A percentile compares a stretch with the other conserved stretches of the same genome.
Conservation (phyloP, 2,797 vertebrate species). For the Channa striata region DNA sequence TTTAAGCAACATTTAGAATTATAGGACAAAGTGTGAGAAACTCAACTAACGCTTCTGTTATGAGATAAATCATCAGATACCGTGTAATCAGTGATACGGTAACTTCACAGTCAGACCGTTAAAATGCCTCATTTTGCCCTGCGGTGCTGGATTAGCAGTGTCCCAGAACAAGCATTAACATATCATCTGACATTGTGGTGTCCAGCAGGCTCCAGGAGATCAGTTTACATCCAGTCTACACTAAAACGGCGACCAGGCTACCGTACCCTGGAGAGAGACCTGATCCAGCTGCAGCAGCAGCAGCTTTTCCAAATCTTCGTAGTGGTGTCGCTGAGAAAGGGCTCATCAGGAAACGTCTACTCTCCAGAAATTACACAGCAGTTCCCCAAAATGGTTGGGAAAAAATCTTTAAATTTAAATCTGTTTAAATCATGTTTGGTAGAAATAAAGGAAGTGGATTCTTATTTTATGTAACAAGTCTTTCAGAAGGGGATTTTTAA, state of each 20-base stretch:
- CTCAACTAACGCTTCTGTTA: background rate
- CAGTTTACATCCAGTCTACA: slow-evolving; percentile 87
- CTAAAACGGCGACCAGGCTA: slow-evolving; percentile 91
- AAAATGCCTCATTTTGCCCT: slow-evolving; percentile 2
- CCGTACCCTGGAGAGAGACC: slow-evolving; percentile 94
- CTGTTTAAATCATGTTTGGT: no score
- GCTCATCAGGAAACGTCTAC: slow-evolving; percentile 84
- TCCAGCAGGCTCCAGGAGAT: slow-evolving; percentile 77
- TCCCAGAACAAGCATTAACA: slow-evolving; percentile 28
- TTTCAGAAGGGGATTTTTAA: background rate
- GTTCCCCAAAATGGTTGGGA: slow-evolving; percentile 93
- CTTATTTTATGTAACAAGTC: background rate
- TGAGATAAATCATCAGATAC: slow-evolving; percentile 9
- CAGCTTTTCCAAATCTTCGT: slow-evolving; percentile 97
- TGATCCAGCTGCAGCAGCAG: slow-evolving; percentile 96
- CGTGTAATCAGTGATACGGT: background rate
- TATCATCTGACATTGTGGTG: slow-evolving; percentile 42
- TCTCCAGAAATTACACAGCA: slow-evolving; percentile 94
- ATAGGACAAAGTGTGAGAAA: slow-evolving; percentile 16
- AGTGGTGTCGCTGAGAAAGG: slow-evolving; percentile 95
- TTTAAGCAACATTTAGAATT: slow-evolving; percentile 4
- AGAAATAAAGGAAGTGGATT: slow-evolving; percentile 30
- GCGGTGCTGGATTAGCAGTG: slow-evolving; percentile 7
- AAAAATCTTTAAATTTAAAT: slow-evolving; percentile 27
- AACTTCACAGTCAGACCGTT: slow-evolving; percentile 4